Conservation (phyloP, 2,888 invertebrate genomes). For the Microplitis manilae region DNA sequence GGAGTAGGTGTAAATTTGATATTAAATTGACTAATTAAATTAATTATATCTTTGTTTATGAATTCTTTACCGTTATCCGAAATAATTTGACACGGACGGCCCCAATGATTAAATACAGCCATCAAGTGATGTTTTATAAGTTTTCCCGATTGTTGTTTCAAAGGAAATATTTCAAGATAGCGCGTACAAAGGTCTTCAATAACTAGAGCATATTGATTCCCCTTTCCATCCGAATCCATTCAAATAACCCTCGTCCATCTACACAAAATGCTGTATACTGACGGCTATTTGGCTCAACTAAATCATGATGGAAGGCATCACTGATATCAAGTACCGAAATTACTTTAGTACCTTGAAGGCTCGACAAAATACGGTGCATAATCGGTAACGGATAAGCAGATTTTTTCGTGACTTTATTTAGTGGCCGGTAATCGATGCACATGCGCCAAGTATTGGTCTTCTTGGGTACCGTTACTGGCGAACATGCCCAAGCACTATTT, state of each 20-base stretch:
- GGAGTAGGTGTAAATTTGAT: constrained; percentile 13
- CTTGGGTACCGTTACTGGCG: constrained; percentile 36
- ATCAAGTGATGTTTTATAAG: constrained; percentile 17
- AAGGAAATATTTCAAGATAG: constrained; percentile 32
- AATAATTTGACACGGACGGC: not conserved
- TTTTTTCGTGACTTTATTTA: constrained; percentile 40
- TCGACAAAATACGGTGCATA: no score
- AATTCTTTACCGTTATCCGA: constrained; percentile 14
- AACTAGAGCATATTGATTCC: constrained; percentile 34
- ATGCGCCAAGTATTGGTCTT: constrained; percentile 39
- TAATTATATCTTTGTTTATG: constrained; percentile 1
- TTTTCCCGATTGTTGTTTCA: constrained; percentile 25
- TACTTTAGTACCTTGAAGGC: no score
- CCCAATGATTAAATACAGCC: constrained; percentile 18
- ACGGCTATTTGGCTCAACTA: constrained; percentile 34
- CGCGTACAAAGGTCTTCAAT: constrained; percentile 36
- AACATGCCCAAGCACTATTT: constrained; percentile 44
- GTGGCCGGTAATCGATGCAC: constrained; percentile 38
- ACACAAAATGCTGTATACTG: constrained; percentile 40
- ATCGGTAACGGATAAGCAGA: constrained; percentile 44
- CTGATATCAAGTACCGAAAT: constrained; percentile 47
- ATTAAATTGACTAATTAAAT: constrained; percentile 3
- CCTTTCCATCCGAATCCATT: constrained; percentile 9
- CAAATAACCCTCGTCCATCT: not conserved
- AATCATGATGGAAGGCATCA: constrained; percentile 49